These are phyloP conservation scores for Eidolon dupreanum DNA, from an alignment of 2,797 vertebrate species.

Conservation along the genomic window DNA sequence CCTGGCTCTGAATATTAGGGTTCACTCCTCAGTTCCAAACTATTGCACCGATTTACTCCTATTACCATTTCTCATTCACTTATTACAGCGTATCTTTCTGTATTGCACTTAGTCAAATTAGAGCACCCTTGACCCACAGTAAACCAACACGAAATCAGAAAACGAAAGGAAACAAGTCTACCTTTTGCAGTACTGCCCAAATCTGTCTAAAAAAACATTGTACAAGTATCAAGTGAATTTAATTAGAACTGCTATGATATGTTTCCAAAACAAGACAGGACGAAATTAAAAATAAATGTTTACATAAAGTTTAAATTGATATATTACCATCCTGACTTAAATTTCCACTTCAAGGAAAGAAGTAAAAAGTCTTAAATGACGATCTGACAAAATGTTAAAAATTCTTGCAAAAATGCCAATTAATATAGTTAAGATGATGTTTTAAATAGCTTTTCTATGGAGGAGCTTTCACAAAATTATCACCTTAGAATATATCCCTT, in stretches of 20 bases:
- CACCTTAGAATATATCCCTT: neutral
- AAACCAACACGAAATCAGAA: neutral
- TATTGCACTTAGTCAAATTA: neutral
- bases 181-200: neutral
- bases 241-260: neutral
- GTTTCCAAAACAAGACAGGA: neutral
- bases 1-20: neutral
- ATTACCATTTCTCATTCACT: neutral
- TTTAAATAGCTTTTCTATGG: neutral
- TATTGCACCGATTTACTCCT: neutral
- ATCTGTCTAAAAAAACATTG: neutral
- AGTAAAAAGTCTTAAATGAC: neutral
- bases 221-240: neutral
- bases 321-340: neutral
- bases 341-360: slow-evolving; percentile 15
- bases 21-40: neutral
- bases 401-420: neutral
- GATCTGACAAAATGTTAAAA: neutral
- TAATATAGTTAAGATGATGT: neutral
- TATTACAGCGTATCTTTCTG: neutral
- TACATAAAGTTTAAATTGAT: neutral
- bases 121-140: neutral
- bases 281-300: neutral
- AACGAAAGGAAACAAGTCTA: neutral
- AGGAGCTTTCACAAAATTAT: neutral